Conservation (phyloP, 2,113 vertebrate species). For the Riparia riparia region DNA sequence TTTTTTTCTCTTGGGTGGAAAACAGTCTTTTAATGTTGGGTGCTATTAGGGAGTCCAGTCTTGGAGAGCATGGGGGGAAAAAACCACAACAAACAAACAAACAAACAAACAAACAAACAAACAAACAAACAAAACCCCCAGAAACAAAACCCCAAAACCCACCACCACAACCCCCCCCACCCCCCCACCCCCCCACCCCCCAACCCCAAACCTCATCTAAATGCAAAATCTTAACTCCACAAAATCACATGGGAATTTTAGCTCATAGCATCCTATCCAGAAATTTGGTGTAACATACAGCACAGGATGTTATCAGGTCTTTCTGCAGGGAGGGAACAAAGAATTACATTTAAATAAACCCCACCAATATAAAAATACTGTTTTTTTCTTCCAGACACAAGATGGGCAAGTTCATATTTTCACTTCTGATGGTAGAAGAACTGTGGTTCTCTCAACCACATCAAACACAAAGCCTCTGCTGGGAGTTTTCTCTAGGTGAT, state of each 20-base stretch:
- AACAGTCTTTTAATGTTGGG: not conserved
- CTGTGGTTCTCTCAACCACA: not conserved
- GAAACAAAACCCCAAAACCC: too few species aligned
- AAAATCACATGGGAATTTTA: not conserved
- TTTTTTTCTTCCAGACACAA: not conserved
- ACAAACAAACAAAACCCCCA: too few species aligned
- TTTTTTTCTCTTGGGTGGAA: not conserved
- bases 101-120: too few species aligned
- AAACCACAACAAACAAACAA: too few species aligned
- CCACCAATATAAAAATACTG: not conserved
- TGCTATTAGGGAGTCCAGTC: not conserved
- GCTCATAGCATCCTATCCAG: accelerated
- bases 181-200: too few species aligned
- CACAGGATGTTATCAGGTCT: not conserved
- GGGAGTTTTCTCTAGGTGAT: not conserved
- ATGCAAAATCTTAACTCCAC: not conserved
- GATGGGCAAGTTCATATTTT: not conserved
- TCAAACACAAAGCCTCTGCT: not conserved
- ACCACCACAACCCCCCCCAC: too few species aligned
- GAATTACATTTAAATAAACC: accelerated
- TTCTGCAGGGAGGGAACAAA: not conserved
- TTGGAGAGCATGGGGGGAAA: accelerated
- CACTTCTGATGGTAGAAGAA: not conserved
- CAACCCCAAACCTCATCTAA: not conserved
- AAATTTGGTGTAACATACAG: not conserved